Evolutionary conservation across 1,140 invertebrate species (phyloP).

Genomic region (Caenorhabditis inopinata): DNA sequence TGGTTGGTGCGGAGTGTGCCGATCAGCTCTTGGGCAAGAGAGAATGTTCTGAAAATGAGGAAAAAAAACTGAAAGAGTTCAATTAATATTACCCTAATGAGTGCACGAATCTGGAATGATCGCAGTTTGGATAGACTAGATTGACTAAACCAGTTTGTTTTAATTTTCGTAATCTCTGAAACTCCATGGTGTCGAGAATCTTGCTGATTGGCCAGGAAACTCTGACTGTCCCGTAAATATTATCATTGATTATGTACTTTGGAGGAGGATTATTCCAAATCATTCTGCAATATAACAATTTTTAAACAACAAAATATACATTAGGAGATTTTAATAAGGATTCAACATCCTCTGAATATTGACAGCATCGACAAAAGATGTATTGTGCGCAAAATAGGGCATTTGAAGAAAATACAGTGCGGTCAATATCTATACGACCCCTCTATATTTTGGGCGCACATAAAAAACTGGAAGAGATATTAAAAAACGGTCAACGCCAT

Average conservation of each 20-base stretch:
- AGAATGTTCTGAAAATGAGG: slow-evolving; percentile 40
- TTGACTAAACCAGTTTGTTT: slow-evolving; percentile 36
- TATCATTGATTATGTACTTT: slow-evolving; percentile 13
- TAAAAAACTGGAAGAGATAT: too few species aligned
- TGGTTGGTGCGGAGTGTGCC: not conserved
- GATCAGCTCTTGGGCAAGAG: slow-evolving; percentile 37
- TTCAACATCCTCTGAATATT: too few species aligned
- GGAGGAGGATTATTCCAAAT: not conserved
- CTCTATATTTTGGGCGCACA: too few species aligned
- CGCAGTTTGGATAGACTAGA: slow-evolving; percentile 43
- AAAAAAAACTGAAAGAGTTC: not conserved
- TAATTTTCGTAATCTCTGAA: slow-evolving; percentile 46
- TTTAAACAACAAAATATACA: not conserved
- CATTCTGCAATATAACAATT: not conserved
- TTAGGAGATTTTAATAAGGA: too few species aligned
- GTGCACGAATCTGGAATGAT: slow-evolving; percentile 46
- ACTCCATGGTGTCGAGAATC: slow-evolving; percentile 34
- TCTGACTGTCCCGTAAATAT: not conserved
- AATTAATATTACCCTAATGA: slow-evolving; percentile 31
- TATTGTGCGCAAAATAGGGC: too few species aligned
- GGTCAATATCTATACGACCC: too few species aligned
- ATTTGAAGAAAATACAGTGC: too few species aligned
- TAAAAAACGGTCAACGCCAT: too few species aligned
- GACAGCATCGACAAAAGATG: too few species aligned
- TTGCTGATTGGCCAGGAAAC: not conserved